A percentile compares a stretch with the other conserved stretches of the same genome.
Evolutionary conservation across 1,140 invertebrate species (phyloP).

Genomic region (Drosophila grimshawi): DNA sequence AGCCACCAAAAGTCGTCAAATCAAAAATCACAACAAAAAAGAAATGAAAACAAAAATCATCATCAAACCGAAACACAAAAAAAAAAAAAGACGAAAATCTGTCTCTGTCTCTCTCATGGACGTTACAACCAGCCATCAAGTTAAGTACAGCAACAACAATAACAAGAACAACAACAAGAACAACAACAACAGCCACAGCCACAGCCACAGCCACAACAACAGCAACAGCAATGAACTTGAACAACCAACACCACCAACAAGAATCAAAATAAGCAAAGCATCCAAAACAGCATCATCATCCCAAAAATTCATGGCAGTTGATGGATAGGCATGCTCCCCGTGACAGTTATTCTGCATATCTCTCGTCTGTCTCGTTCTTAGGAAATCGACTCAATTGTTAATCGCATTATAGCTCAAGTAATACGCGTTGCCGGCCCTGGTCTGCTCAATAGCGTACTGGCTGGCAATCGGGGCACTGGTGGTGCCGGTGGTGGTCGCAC

Average conservation of each 20-base stretch:
- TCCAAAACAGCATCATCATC: not conserved
- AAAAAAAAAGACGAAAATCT: constrained; percentile 8
- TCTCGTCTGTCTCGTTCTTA: constrained; percentile 82
- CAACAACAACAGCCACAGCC: not conserved
- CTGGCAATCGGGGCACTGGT: constrained; percentile 66
- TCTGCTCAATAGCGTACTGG: constrained; percentile 85
- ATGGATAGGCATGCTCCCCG: not conserved
- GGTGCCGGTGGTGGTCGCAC: constrained; percentile 51
- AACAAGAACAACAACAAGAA: constrained; percentile 25
- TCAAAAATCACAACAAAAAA: constrained; percentile 7
- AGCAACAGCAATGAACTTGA: constrained; percentile 28
- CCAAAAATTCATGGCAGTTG: constrained; percentile 11
- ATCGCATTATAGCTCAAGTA: constrained; percentile 88
- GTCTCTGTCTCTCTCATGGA: constrained; percentile 19
- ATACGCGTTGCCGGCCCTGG: constrained; percentile 89
- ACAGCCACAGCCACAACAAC: not conserved
- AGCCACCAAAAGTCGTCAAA: constrained; percentile 2
- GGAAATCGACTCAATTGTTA: constrained; percentile 91
- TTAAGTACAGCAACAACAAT: constrained; percentile 20
- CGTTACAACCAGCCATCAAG: constrained; percentile 7
- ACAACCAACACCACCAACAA: constrained; percentile 5
- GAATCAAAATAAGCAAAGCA: not conserved
- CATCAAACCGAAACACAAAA: constrained; percentile 10
- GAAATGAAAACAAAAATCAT: not conserved
- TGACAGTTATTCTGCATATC: constrained; percentile 29